Evolutionary conservation across 2,113 vertebrate species (phyloP), one percentile per base, ranked within the genome.

Genomic region (Meles meles): DNA sequence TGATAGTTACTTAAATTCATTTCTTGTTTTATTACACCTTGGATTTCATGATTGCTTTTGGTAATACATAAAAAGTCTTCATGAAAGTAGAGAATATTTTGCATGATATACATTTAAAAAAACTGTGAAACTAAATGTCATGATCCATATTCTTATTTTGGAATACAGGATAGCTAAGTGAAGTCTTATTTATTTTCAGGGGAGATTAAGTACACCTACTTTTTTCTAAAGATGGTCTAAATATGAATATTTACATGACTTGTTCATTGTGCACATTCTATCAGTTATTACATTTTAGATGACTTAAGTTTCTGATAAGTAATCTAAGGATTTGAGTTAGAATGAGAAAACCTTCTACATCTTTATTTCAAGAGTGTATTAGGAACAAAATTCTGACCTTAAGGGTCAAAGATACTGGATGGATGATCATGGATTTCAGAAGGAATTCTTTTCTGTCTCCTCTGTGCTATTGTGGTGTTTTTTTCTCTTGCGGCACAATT

Each of bases 361-460:
- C 93, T 97, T 55, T 88, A 94, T 97, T 97, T 93, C 81, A 77
- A 96, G 92, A 98, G 39, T 96, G 92, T 98, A 90, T 98, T 81
- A 89, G 52, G 97, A 98, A 94, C 92, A 98, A 97, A 98, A 97
- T 98, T 98, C 79, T 1, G 96, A 98, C 96, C 98, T 96, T 20
- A 52, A 88, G 84, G 89, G 97, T 98, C 91, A 94, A 76, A 87
- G 96, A 89, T 97, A 98, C 55, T 98, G 52, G 94, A 95, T 96
- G 74, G 86, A 97, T 95, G 25, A 47, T 37, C 77, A 88, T 95
- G 90, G 92, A 97, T 97, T 98, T 98, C 95, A 98, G 97, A 98
- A 91, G 71, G 55, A 65, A 63, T 97, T 96, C 93, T 94, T 42
- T 98, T 98, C 97, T 98, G 34, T 37, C 42, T 95, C 69, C 31